Percentiles rank a stretch among this genome's conserved stretches.
phyloP scores from a whole-genome alignment of 2,113 vertebrate species.

The Rhinichthys klamathensis region DNA sequence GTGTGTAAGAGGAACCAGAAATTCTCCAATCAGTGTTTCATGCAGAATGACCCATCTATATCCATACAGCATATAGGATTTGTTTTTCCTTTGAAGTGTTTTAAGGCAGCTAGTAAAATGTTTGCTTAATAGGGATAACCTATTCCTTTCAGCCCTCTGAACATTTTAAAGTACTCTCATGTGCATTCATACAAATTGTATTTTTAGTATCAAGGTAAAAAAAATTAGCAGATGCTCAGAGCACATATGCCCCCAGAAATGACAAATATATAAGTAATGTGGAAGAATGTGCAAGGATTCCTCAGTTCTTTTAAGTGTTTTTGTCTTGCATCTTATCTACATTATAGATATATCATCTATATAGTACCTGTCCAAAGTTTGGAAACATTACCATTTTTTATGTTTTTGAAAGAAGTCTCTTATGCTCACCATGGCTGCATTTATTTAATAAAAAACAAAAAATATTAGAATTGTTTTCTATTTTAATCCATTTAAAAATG shows the following conservation, averaged over 20 bases:
- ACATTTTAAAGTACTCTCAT: background rate
- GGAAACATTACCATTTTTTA: too few species aligned
- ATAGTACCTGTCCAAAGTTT: too few species aligned
- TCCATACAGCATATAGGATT: constrained; percentile 2
- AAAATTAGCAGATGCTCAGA: background rate
- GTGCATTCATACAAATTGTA: background rate
- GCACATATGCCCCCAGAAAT: background rate
- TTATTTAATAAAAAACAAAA: too few species aligned
- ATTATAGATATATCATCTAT: too few species aligned
- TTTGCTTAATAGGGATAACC: background rate
- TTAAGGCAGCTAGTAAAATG: constrained; percentile 5
- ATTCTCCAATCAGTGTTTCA: constrained; percentile 17
- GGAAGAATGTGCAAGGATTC: background rate
- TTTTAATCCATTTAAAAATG: too few species aligned
- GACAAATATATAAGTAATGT: background rate
- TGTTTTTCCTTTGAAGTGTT: background rate
- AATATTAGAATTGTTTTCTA: too few species aligned
- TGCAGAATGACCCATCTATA: background rate
- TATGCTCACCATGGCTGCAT: too few species aligned
- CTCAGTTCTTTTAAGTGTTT: background rate
- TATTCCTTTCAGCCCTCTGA: background rate
- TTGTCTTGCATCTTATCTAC: too few species aligned
- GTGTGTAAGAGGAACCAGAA: constrained; percentile 25
- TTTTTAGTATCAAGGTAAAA: background rate
- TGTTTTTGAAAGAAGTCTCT: too few species aligned